Conservation (phyloP, 2,888 invertebrate species). For the Cryptus armator region DNA sequence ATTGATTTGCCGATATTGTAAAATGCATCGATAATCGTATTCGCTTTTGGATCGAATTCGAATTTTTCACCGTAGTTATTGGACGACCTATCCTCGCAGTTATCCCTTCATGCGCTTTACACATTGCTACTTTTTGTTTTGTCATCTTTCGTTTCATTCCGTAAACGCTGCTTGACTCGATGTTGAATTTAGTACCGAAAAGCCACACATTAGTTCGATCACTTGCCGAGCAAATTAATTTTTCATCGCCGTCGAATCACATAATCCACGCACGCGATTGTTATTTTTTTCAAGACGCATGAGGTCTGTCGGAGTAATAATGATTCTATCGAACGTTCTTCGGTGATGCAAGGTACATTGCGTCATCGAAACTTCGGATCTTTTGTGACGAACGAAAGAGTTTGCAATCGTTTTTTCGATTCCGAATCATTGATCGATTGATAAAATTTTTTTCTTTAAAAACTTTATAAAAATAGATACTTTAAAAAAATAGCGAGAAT, state of each 20-base stretch:
- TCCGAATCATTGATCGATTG: neutral
- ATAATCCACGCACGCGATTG: slow-evolving; percentile 47
- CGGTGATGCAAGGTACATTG: slow-evolving; percentile 18
- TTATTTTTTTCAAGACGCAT: slow-evolving; percentile 39
- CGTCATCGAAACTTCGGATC: slow-evolving; percentile 36
- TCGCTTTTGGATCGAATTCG: slow-evolving; percentile 49
- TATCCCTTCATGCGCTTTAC: slow-evolving; percentile 50
- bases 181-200: slow-evolving; percentile 21
- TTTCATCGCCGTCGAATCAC: slow-evolving; percentile 6
- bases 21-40: slow-evolving; percentile 16
- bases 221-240: neutral
- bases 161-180: slow-evolving; percentile 34
- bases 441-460: no score
- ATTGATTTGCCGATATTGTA: neutral
- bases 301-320: slow-evolving; percentile 15
- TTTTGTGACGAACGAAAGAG: slow-evolving; percentile 27
- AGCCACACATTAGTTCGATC: slow-evolving; percentile 3
- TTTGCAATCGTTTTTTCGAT: neutral
- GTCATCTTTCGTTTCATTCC: slow-evolving; percentile 10
- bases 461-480: no score
- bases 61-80: slow-evolving; percentile 33
- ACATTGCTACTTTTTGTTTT: slow-evolving; percentile 39
- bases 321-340: slow-evolving; percentile 9
- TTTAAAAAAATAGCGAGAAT: no score
- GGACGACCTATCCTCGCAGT: slow-evolving; percentile 49